A percentile compares a stretch with the other conserved stretches of the same genome.
phyloP scores from a whole-genome alignment of 2,888 invertebrate species.

The Drosophila nr. medialis region DNA sequence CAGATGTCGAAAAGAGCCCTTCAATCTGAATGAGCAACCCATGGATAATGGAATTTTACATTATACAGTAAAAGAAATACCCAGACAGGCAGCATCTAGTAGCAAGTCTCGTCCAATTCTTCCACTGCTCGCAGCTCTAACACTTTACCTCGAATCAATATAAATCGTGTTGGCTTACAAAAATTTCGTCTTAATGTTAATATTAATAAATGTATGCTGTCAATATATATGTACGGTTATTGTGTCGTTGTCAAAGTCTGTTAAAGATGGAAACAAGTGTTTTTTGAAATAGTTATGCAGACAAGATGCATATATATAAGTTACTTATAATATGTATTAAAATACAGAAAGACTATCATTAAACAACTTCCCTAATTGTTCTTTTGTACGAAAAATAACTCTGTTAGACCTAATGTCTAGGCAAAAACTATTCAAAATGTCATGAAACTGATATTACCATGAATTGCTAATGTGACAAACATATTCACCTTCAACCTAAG shows the following conservation, averaged over 20 bases:
- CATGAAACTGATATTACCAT: neutral
- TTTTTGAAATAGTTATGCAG: neutral
- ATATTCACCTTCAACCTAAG: neutral
- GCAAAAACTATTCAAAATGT: neutral
- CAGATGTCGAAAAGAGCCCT: neutral
- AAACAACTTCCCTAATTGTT: rapidly evolving
- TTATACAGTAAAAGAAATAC: neutral
- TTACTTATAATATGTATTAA: neutral
- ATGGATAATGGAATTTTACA: slow-evolving; percentile 16
- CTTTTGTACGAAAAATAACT: neutral
- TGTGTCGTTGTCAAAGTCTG: neutral
- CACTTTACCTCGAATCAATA: neutral
- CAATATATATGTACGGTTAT: neutral
- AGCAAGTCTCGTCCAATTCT: neutral
- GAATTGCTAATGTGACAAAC: neutral
- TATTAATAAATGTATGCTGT: neutral
- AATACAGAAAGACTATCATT: neutral
- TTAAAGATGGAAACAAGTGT: rapidly evolving
- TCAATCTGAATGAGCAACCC: neutral
- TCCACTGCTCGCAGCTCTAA: neutral
- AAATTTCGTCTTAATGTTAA: neutral
- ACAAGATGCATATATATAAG: no score
- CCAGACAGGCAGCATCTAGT: neutral
- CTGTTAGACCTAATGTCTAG: neutral
- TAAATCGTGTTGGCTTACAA: neutral